Evolutionary conservation across 2,113 vertebrate species (phyloP), one percentile per base, ranked within the genome.

Genomic region (Synodontis membranacea): DNA sequence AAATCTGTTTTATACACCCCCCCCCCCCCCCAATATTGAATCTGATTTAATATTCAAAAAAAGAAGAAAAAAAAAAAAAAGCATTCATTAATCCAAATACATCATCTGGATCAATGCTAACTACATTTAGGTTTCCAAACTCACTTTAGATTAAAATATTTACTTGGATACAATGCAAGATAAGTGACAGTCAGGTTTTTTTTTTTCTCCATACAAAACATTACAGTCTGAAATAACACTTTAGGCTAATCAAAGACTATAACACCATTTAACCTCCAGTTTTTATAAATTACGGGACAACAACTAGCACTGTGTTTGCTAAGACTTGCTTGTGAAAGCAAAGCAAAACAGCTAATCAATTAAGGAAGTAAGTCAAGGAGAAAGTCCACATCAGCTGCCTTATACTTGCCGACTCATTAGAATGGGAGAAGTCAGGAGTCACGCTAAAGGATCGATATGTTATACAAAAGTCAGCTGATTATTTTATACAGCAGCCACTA

Each of bases 341-440:
- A 74, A 50, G 60, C n/a, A 44, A 52, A 81, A 44, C 74, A 56
- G 64, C 25, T 52, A 76, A 87, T 89, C 86, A 58, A 89, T 89
- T 75, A 44, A 52, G 80, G 58, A 48, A 56, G 80, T 58, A 87
- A 62, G 9, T 62, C 52, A 60, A 79, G 56, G 48, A 83, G 58
- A 64, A 87, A 88, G 75, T 39, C 15, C 62, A 86, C 34, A 60
- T 88, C 88, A 88, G 88, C 86, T 81, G 75, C 52, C 86, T 89
- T 87, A 82, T 75, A 80, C 62, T 37, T 66, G 88, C 88, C 83
- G 81, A 88, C 74, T 89, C 88, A 76, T 88, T 88, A 66, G 80
- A 89, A 86, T 66, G 56, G 74, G 68, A 89, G 84, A 89, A 58
- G 68, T 12, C 25, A 31, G 37, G 37, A 39, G 42, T 48, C 68